Evolutionary conservation across 2,113 vertebrate species (phyloP).

Genomic region (Neolamprologus kungweensis): DNA sequence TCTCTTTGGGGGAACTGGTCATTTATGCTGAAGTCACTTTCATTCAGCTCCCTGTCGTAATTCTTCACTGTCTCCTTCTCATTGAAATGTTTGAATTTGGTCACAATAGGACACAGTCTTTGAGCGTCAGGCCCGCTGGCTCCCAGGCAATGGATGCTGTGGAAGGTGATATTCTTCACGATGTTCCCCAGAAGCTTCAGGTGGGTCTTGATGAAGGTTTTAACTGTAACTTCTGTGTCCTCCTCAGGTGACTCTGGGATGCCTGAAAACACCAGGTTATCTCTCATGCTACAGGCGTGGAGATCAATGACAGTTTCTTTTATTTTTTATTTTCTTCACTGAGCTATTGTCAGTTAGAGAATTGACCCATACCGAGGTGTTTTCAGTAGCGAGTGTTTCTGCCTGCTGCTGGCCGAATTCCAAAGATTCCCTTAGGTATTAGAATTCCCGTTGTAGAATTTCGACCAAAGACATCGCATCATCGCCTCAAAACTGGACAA

Average conservation of each 20-base stretch:
- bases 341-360: background rate
- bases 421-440: background rate
- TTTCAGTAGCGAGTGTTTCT: background rate
- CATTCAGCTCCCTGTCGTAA: background rate
- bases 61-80: background rate
- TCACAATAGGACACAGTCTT: background rate
- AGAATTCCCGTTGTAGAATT: background rate
- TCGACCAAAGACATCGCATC: background rate
- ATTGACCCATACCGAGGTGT: background rate
- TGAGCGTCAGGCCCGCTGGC: background rate
- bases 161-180: background rate
- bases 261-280: background rate
- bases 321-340: background rate
- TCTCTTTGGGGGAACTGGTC: background rate
- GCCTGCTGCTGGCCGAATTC: background rate
- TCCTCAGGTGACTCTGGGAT: background rate
- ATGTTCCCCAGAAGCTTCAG: background rate
- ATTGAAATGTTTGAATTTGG: background rate
- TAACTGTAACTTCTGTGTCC: background rate
- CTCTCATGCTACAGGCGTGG: background rate
- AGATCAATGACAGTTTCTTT: background rate
- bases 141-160: background rate
- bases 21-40: background rate
- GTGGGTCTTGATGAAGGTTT: background rate
- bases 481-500: background rate